A percentile compares a stretch with the other conserved stretches of the same genome.
Conservation (phyloP, 2,113 vertebrate species). For the Microcebus ravelobensis region DNA sequence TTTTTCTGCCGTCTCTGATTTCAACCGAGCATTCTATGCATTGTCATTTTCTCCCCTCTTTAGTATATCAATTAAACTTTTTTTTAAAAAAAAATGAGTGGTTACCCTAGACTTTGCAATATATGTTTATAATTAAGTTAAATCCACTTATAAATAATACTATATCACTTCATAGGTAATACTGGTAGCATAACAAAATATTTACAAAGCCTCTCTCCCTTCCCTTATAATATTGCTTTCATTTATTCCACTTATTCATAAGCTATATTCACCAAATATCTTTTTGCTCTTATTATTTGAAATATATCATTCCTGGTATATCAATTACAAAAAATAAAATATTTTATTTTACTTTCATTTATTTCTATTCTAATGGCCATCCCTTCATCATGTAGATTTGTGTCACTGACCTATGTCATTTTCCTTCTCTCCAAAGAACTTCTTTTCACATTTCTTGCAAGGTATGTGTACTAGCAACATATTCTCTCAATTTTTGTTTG, state of each 20-base stretch:
- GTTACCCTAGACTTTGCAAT: neutral
- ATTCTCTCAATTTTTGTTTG: neutral
- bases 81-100: neutral
- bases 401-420: neutral
- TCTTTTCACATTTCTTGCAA: neutral
- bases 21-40: neutral
- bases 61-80: neutral
- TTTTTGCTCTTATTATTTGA: neutral
- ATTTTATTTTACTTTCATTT: neutral
- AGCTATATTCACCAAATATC: neutral
- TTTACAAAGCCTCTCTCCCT: neutral
- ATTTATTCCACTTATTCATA: neutral
- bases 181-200: neutral
- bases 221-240: neutral
- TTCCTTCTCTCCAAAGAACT: neutral
- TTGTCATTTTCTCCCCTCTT: neutral
- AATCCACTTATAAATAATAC: neutral
- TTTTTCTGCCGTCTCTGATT: neutral
- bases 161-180: neutral
- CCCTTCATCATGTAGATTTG: neutral
- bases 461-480: neutral
- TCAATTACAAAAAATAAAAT: neutral
- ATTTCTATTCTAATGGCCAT: neutral
- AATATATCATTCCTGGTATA: neutral
- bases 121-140: neutral